Percentiles rank a stretch among this genome's conserved stretches.
Conservation (phyloP, 2,113 vertebrate species). For the Paracanthobrama guichenoti region DNA sequence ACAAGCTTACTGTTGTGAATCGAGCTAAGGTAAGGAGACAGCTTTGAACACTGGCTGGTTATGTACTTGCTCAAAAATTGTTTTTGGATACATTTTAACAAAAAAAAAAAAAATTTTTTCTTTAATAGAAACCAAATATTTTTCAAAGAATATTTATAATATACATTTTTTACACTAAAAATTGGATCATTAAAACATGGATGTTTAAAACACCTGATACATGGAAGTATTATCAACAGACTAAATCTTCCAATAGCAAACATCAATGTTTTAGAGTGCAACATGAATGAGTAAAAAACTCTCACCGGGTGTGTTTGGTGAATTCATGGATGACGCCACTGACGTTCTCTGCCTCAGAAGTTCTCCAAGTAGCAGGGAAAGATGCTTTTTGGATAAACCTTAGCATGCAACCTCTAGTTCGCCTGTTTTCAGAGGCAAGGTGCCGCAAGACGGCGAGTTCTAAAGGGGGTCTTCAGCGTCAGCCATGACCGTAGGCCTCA, state of each 20-base stretch:
- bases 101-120: too few species aligned
- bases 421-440: background rate
- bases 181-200: too few species aligned
- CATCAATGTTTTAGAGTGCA: background rate
- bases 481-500: conserved; percentile 51
- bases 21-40: too few species aligned
- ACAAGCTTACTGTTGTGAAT: too few species aligned
- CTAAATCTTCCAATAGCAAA: background rate
- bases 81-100: too few species aligned
- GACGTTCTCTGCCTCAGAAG: background rate
- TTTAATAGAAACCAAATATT: too few species aligned
- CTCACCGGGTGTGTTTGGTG: conserved; percentile 60
- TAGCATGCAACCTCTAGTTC: background rate
- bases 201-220: background rate
- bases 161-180: too few species aligned
- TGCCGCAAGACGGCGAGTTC: conserved; percentile 15
- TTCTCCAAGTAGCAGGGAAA: background rate
- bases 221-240: background rate
- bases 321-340: conserved; percentile 52
- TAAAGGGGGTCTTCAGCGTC: conserved; percentile 62
- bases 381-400: background rate
- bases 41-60: too few species aligned
- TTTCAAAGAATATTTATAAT: too few species aligned
- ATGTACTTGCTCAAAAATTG: too few species aligned
- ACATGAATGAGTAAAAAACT: background rate